These are phyloP conservation scores for Laterallus jamaicensis DNA, from an alignment of 2,113 vertebrate species.

Conservation along the genomic window DNA sequence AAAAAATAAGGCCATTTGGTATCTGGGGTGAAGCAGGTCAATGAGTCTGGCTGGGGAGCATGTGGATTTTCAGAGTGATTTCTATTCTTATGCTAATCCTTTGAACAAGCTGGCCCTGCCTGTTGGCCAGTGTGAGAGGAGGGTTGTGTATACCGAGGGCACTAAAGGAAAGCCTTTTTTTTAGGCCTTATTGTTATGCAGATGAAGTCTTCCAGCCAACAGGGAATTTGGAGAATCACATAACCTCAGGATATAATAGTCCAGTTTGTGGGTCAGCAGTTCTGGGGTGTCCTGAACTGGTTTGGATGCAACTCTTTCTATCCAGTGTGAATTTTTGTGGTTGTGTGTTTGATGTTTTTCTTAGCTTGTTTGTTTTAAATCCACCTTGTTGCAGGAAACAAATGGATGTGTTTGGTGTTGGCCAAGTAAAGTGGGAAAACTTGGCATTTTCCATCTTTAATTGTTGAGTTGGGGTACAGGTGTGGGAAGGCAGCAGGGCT, in stretches of 20 bases:
- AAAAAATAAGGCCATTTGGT: neutral
- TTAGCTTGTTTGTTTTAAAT: neutral
- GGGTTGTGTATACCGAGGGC: neutral
- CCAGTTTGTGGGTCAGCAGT: neutral
- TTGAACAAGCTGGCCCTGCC: neutral
- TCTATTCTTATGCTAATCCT: slow-evolving; percentile 58
- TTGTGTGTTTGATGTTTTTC: neutral
- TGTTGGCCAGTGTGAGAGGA: neutral
- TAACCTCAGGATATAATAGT: neutral
- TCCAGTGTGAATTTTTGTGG: neutral
- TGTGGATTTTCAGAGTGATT: slow-evolving; percentile 8
- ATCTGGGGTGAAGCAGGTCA: neutral
- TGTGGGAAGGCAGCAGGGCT: neutral
- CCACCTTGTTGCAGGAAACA: neutral
- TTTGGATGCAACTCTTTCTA: neutral
- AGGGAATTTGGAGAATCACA: fast-evolving
- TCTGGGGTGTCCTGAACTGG: neutral
- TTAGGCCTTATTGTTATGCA: neutral
- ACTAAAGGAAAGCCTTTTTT: neutral
- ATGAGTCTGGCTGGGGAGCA: neutral
- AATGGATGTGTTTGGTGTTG: neutral
- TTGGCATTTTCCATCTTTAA: neutral
- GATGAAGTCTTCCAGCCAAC: neutral
- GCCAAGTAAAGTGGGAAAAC: neutral
- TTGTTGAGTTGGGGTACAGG: neutral